Conservation (phyloP, 1,140 invertebrate species). For the Caenorhabditis latens region DNA sequence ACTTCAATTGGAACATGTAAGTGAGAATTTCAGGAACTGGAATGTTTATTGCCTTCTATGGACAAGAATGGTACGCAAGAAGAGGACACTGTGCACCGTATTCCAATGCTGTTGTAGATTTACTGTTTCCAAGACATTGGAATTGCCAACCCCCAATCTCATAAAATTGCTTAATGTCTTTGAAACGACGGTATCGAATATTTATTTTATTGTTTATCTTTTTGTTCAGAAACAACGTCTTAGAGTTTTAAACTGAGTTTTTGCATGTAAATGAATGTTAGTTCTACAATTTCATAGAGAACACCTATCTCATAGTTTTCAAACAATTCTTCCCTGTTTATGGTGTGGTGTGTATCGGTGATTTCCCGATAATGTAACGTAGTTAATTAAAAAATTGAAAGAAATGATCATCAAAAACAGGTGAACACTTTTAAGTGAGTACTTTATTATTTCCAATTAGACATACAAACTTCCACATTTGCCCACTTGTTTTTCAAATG, state of each 20-base stretch:
- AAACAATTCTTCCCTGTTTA: too few relatives aligned
- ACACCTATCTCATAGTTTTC: too few relatives aligned
- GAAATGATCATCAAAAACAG: too few relatives aligned
- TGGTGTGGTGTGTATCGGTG: too few relatives aligned
- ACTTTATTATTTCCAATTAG: too few relatives aligned
- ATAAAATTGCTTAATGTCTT: neutral
- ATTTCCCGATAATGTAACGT: too few relatives aligned
- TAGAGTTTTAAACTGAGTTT: neutral
- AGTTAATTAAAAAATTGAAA: too few relatives aligned
- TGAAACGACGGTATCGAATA: neutral
- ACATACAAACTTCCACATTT: too few relatives aligned
- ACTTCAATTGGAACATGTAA: neutral
- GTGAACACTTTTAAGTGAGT: too few relatives aligned
- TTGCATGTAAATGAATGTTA: conserved; percentile 18
- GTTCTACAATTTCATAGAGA: neutral
- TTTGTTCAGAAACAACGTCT: neutral
- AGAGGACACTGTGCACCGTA: conserved; percentile 69
- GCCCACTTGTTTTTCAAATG: too few relatives aligned
- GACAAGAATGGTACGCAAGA: conserved; percentile 75
- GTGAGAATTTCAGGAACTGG: conserved; percentile 68
- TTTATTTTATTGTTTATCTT: neutral
- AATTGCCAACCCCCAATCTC: conserved; percentile 39
- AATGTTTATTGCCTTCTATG: conserved; percentile 75
- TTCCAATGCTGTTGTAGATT: conserved; percentile 58
- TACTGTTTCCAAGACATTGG: conserved; percentile 65